These are phyloP conservation scores for Cataglyphis rosenhaueri DNA, from an alignment of 2,888 invertebrate species.

Conservation along the genomic window DNA sequence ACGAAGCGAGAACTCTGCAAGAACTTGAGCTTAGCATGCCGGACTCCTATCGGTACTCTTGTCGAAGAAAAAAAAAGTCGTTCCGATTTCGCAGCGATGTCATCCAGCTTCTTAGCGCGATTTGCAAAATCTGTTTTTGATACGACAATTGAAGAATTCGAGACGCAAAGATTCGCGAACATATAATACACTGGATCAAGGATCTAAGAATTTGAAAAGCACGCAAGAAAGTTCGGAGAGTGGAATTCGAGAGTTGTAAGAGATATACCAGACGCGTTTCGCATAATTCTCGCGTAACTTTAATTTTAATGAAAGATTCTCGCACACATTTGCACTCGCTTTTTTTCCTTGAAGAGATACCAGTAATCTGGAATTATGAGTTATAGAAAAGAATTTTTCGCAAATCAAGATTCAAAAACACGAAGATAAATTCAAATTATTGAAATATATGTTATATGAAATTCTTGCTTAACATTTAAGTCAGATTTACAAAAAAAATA, in stretches of 20 bases:
- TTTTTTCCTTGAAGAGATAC: neutral
- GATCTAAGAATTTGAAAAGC: neutral
- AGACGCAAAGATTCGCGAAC: neutral
- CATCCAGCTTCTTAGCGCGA: neutral
- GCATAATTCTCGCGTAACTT: conserved; percentile 3
- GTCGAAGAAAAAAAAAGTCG: conserved; percentile 15
- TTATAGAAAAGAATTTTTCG: neutral
- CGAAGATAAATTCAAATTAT: no score
- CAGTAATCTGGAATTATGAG: neutral
- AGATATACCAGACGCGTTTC: neutral
- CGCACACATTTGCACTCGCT: neutral
- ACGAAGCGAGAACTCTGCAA: conserved; percentile 27
- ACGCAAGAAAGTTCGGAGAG: neutral
- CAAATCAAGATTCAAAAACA: neutral
- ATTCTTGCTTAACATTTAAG: no score
- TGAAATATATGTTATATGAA: no score
- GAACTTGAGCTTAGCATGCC: conserved; percentile 14
- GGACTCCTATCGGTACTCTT: neutral
- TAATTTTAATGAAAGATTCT: conserved; percentile 1
- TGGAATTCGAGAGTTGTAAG: neutral
- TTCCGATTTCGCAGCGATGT: conserved; percentile 6
- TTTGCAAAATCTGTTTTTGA: neutral
- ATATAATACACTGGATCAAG: neutral
- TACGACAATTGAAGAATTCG: neutral
- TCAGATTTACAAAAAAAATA: no score